phyloP scores from a whole-genome alignment of 1,140 invertebrate genomes.

The Anastrepha obliqua region DNA sequence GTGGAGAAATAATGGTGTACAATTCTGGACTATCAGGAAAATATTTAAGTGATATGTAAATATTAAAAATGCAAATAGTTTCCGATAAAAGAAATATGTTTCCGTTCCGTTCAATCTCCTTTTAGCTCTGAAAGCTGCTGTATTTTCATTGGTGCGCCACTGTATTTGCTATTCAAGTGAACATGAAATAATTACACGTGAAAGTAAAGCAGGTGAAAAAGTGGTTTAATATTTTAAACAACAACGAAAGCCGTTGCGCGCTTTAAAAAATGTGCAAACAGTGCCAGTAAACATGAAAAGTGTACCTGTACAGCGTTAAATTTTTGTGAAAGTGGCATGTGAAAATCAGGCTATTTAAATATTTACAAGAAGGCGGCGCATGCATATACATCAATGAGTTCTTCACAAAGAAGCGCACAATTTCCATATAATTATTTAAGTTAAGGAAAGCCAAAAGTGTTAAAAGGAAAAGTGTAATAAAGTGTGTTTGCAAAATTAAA shows the following conservation, averaged over 20 bases:
- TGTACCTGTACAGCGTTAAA: background rate
- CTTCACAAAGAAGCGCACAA: no score
- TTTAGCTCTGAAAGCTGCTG: background rate
- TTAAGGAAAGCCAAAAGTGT: no score
- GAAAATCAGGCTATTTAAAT: background rate
- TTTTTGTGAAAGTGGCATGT: background rate
- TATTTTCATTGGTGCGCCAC: background rate
- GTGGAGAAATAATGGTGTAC: background rate
- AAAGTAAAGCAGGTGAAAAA: background rate
- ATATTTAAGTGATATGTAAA: background rate
- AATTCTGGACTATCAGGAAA: background rate
- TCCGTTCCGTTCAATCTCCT: background rate
- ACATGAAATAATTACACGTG: background rate
- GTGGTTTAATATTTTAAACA: background rate
- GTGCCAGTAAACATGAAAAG: background rate
- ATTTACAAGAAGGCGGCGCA: background rate
- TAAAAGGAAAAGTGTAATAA: background rate
- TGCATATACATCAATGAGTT: no score
- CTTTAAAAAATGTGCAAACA: background rate
- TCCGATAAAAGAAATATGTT: background rate
- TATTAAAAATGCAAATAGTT: slow-evolving; percentile 30
- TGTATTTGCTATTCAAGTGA: background rate
- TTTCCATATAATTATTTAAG: no score
- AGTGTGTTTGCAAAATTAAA: background rate
- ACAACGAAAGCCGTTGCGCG: background rate